Evolutionary conservation across 2,113 vertebrate genomes (phyloP).

Genomic region (Desmodus rotundus): DNA sequence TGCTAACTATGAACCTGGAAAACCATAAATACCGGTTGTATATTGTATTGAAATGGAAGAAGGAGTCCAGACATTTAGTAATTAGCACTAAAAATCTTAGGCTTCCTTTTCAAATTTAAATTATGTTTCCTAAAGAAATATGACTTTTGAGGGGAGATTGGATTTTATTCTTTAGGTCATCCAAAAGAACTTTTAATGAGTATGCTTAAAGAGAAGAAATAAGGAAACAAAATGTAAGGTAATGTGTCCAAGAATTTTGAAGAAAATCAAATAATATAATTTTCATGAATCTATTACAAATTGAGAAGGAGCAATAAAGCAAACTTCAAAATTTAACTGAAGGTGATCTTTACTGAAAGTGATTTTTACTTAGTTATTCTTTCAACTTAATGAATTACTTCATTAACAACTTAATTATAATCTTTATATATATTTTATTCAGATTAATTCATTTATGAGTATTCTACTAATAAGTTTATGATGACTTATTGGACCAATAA

Average conservation of each 20-base stretch:
- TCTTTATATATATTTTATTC: background rate
- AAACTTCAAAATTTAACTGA: slow-evolving; percentile 11
- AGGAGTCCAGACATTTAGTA: background rate
- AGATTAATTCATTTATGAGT: background rate
- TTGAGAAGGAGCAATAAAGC: background rate
- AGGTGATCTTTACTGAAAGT: background rate
- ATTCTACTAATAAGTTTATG: background rate
- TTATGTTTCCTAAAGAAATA: background rate
- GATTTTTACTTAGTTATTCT: background rate
- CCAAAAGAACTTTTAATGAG: background rate
- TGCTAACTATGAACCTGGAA: background rate
- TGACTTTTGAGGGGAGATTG: background rate
- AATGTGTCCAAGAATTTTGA: background rate
- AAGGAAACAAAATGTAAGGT: background rate
- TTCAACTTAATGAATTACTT: background rate
- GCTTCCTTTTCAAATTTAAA: background rate
- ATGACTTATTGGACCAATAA: background rate
- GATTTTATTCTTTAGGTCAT: background rate
- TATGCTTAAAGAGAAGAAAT: background rate
- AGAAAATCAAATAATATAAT: background rate
- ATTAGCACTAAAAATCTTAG: background rate
- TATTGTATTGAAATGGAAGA: background rate
- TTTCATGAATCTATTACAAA: background rate
- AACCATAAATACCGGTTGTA: background rate
- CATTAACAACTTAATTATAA: background rate